A percentile compares a stretch with the other conserved stretches of the same genome.
phyloP scores from a whole-genome alignment of 1,140 invertebrate genomes.

The Onthophagus taurus region DNA sequence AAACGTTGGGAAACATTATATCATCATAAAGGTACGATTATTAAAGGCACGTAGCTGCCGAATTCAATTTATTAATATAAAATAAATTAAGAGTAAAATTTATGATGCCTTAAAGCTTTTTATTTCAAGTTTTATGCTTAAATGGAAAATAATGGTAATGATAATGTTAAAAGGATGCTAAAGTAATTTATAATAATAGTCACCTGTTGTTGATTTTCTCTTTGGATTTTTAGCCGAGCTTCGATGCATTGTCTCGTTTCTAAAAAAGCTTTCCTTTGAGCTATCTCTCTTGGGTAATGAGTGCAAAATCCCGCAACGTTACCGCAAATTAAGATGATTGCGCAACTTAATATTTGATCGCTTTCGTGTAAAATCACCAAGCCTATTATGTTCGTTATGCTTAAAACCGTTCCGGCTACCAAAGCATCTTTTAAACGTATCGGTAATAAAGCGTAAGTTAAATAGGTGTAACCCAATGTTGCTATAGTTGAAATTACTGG shows the following conservation, averaged over 20 bases:
- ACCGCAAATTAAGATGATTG: slow-evolving; percentile 60
- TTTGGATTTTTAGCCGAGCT: slow-evolving; percentile 79
- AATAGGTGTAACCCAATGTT: slow-evolving; percentile 73
- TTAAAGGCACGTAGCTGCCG: too few relatives aligned
- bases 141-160: not conserved
- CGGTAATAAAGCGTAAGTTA: slow-evolving; percentile 80
- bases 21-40: too few relatives aligned
- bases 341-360: slow-evolving; percentile 38
- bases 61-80: too few relatives aligned
- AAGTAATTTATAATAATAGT: slow-evolving; percentile 50
- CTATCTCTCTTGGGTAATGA: slow-evolving; percentile 83
- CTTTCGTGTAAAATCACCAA: slow-evolving; percentile 5
- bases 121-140: not conserved
- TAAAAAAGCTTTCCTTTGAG: slow-evolving; percentile 85
- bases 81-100: too few relatives aligned
- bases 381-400: slow-evolving; percentile 6
- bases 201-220: slow-evolving; percentile 96
- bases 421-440: slow-evolving; percentile 71
- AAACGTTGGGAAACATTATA: too few relatives aligned
- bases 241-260: slow-evolving; percentile 92
- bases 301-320: slow-evolving; percentile 87
- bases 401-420: slow-evolving; percentile 56
- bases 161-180: not conserved
- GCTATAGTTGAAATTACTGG: slow-evolving; percentile 52
- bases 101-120: not conserved